These are phyloP conservation scores for Dryobotodes eremita DNA, from an alignment of 2,888 invertebrate genomes.

Conservation along the genomic window DNA sequence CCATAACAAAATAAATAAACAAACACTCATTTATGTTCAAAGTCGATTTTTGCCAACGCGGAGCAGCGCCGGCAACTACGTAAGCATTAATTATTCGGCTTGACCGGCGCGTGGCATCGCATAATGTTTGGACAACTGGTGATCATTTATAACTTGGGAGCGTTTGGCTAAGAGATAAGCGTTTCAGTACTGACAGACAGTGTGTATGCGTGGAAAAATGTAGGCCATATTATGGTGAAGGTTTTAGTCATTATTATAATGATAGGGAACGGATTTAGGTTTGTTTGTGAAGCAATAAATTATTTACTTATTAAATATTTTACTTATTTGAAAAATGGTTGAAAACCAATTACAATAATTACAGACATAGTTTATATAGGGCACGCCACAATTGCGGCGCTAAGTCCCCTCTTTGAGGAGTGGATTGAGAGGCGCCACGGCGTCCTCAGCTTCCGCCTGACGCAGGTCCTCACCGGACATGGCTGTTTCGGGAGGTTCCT, in stretches of 20 bases:
- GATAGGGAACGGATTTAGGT: not conserved
- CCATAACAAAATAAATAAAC: constrained; percentile 29
- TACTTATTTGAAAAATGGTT: too few relatives aligned
- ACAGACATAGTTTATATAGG: too few relatives aligned
- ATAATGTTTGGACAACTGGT: constrained; percentile 79
- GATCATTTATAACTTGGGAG: constrained; percentile 82
- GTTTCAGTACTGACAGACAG: constrained; percentile 32
- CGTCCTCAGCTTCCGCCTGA: too few relatives aligned
- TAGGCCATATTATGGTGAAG: not conserved
- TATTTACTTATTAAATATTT: too few relatives aligned
- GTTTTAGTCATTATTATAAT: constrained; percentile 1
- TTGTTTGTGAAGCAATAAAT: not conserved
- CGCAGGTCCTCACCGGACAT: too few relatives aligned
- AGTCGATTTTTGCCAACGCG: constrained; percentile 79
- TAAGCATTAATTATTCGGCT: constrained; percentile 83
- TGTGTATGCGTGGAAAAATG: constrained; percentile 38
- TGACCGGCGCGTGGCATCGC: constrained; percentile 83
- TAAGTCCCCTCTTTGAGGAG: too few relatives aligned
- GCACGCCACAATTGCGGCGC: too few relatives aligned
- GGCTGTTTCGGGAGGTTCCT: too few relatives aligned
- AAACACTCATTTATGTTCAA: constrained; percentile 62
- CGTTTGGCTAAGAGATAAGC: constrained; percentile 69
- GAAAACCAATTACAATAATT: too few relatives aligned
- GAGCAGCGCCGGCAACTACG: constrained; percentile 71
- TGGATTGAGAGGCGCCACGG: too few relatives aligned